Percentiles rank a stretch among this genome's conserved stretches.
These are phyloP conservation scores for Ectobius pallidus DNA, from an alignment of 2,888 invertebrate genomes.

Conservation along the genomic window DNA sequence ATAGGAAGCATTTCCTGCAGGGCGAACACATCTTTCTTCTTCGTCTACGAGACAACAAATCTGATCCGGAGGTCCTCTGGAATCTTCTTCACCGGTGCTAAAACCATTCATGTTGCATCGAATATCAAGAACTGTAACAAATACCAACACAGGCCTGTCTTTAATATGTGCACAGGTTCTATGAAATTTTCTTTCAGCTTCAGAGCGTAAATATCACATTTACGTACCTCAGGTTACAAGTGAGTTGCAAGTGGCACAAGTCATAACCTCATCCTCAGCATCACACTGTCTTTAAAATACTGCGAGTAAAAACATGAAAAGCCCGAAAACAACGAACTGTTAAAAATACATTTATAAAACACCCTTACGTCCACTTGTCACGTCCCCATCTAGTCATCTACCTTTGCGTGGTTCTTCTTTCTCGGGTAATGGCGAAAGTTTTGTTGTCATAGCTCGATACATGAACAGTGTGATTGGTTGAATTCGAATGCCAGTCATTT, in stretches of 20 bases:
- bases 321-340: no score
- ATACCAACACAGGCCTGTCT: no score
- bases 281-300: no score
- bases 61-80: slow-evolving; percentile 85
- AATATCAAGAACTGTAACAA: slow-evolving; percentile 49
- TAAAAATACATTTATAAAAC: no score
- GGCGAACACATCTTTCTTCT: slow-evolving; percentile 82
- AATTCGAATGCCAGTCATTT: slow-evolving; percentile 35
- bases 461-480: slow-evolving; percentile 36
- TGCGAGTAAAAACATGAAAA: no score
- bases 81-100: slow-evolving; percentile 91
- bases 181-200: no score
- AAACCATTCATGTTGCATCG: slow-evolving; percentile 82
- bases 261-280: no score
- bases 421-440: slow-evolving; percentile 39
- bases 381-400: not conserved
- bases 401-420: slow-evolving; percentile 7
- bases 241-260: no score
- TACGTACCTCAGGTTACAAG: no score
- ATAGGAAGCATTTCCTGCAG: slow-evolving; percentile 94
- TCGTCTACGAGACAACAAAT: slow-evolving; percentile 93
- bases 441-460: slow-evolving; percentile 43
- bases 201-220: no score
- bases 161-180: no score
- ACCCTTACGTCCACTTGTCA: not conserved